Evolutionary conservation across 2,888 invertebrate genomes (phyloP).

Genomic region (Opisthograptis luteolata): DNA sequence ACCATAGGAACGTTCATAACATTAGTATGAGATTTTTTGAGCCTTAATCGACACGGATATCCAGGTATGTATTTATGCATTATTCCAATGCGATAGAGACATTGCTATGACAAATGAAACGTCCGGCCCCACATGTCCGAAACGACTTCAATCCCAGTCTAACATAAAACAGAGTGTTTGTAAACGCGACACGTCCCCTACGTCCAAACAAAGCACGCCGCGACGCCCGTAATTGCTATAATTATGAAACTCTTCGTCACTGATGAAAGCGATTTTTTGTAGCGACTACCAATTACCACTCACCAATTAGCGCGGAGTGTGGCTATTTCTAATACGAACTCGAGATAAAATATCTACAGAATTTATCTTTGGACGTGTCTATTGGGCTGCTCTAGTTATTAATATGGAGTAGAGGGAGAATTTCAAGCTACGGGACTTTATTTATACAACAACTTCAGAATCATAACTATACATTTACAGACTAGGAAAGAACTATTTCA

Average conservation of each 20-base stretch:
- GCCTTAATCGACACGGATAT: no score
- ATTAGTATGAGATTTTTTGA: no score
- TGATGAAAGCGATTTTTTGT: slow-evolving; percentile 81
- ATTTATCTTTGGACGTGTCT: slow-evolving; percentile 20
- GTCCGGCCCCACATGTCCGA: slow-evolving; percentile 16
- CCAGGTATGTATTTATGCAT: no score
- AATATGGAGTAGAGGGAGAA: slow-evolving; percentile 14
- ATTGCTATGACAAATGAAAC: slow-evolving; percentile 20
- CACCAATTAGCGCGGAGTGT: slow-evolving; percentile 69
- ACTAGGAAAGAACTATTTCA: no score
- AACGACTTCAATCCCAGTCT: slow-evolving; percentile 17
- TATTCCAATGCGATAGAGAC: slow-evolving; percentile 8
- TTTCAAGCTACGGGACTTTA: no score
- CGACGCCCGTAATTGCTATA: slow-evolving; percentile 73
- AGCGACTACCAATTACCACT: slow-evolving; percentile 77
- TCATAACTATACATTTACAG: no score
- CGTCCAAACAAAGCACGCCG: slow-evolving; percentile 65
- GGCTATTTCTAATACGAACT: slow-evolving; percentile 70
- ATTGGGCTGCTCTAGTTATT: slow-evolving; percentile 11
- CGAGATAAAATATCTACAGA: slow-evolving; percentile 49
- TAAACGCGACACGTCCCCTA: slow-evolving; percentile 71
- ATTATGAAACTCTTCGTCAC: slow-evolving; percentile 80
- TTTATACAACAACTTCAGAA: no score
- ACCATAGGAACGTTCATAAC: no score
- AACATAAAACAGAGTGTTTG: slow-evolving; percentile 45